These are phyloP conservation scores for Archaeoteleia sp. DNA, from an alignment of 2,888 invertebrate genomes.

Conservation along the genomic window DNA sequence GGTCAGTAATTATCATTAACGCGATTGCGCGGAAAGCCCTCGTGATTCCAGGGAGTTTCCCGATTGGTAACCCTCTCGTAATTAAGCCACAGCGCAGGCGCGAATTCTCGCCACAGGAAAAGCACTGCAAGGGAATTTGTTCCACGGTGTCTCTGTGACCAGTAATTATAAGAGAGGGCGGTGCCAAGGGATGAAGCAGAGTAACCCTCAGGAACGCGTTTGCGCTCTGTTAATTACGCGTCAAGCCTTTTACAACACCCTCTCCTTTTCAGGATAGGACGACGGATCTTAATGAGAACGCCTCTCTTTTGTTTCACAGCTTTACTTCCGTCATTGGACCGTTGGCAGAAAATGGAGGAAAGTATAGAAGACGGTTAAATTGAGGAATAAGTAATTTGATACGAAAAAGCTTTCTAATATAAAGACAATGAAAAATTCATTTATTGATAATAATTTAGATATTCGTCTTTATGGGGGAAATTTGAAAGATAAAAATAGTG, in stretches of 20 bases:
- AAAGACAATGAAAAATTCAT: no score
- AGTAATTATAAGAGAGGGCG: slow-evolving; percentile 69
- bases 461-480: no score
- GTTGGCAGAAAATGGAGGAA: slow-evolving; percentile 21
- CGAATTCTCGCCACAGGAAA: slow-evolving; percentile 56
- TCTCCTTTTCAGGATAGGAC: slow-evolving; percentile 38
- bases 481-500: no score
- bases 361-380: neutral
- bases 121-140: slow-evolving; percentile 56
- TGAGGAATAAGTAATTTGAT: neutral
- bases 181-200: slow-evolving; percentile 51
- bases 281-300: slow-evolving; percentile 42
- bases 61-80: slow-evolving; percentile 70
- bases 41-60: slow-evolving; percentile 56
- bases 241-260: slow-evolving; percentile 61
- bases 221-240: slow-evolving; percentile 71
- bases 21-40: slow-evolving; percentile 61
- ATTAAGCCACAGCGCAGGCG: slow-evolving; percentile 62
- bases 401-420: neutral
- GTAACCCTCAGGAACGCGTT: slow-evolving; percentile 57
- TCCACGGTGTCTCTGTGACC: slow-evolving; percentile 56
- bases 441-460: no score
- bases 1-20: slow-evolving; percentile 62
- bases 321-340: slow-evolving; percentile 24
- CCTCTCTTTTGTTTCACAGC: slow-evolving; percentile 45